These are phyloP conservation scores for Hydrotaea diabolus DNA, from an alignment of 2,888 invertebrate species.

Conservation along the genomic window DNA sequence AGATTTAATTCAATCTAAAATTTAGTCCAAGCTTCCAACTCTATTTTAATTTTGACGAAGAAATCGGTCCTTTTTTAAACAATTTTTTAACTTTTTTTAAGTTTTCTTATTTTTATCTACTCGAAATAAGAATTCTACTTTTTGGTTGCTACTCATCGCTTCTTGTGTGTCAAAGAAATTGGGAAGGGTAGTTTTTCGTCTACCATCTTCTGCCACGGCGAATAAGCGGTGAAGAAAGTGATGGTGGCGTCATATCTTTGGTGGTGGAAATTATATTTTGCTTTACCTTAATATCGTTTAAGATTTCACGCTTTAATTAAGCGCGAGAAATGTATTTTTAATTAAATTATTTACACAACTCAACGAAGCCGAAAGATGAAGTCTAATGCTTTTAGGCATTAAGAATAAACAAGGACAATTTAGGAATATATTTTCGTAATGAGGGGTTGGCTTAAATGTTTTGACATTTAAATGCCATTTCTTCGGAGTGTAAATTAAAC, in stretches of 20 bases:
- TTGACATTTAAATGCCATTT: neutral
- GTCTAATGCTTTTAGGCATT: neutral
- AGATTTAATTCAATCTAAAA: too few relatives aligned
- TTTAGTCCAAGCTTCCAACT: too few relatives aligned
- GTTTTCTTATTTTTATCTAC: neutral
- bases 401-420: neutral
- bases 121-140: too few relatives aligned
- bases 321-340: constrained; percentile 50
- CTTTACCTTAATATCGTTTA: constrained; percentile 26
- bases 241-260: neutral
- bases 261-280: constrained; percentile 4
- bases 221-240: neutral
- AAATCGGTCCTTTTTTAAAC: neutral
- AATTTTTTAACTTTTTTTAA: neutral
- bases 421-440: neutral
- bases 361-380: constrained; percentile 10
- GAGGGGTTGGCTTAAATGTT: neutral
- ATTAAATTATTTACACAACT: constrained; percentile 50
- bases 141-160: too few relatives aligned
- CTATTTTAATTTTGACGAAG: neutral
- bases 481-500: neutral
- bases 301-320: constrained; percentile 56
- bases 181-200: constrained; percentile 4
- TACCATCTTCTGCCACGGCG: neutral
- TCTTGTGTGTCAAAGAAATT: neutral